These are phyloP conservation scores for Meles meles DNA, from an alignment of 2,113 vertebrate species.

Conservation along the genomic window DNA sequence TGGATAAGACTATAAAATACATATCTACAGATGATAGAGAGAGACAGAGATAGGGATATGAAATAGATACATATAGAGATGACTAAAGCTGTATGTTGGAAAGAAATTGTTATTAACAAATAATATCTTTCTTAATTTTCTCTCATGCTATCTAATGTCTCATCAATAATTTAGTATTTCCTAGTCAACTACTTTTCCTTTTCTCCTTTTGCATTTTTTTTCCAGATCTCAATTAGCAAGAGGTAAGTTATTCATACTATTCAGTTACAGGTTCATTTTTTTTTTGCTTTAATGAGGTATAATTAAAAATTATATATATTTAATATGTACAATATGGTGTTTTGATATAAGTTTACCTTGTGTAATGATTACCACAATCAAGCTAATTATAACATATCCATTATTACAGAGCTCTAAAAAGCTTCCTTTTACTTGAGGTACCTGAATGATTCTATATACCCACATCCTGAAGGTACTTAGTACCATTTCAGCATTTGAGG, in stretches of 20 bases:
- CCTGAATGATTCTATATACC: neutral
- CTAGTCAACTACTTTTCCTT: neutral
- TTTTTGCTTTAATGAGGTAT: neutral
- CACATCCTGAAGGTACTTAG: neutral
- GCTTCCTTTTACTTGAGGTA: neutral
- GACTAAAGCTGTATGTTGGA: neutral
- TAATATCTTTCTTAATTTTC: neutral
- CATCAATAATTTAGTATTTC: neutral
- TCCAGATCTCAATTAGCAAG: neutral
- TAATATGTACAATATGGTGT: neutral
- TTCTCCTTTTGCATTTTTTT: neutral
- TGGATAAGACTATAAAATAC: neutral
- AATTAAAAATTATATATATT: neutral
- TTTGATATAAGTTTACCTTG: neutral
- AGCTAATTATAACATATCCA: neutral
- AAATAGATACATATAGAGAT: neutral
- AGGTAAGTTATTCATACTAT: neutral
- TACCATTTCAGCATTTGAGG: neutral
- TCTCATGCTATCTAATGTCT: neutral
- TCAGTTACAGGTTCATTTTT: neutral
- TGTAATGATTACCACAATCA: neutral
- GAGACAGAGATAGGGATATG: neutral
- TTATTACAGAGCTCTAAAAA: neutral
- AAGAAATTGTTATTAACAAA: neutral
- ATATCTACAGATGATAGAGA: neutral